A percentile compares a stretch with the other conserved stretches of the same genome.
Evolutionary conservation across 2,888 invertebrate species (phyloP).

Genomic region (Synergus laeviventris): DNA sequence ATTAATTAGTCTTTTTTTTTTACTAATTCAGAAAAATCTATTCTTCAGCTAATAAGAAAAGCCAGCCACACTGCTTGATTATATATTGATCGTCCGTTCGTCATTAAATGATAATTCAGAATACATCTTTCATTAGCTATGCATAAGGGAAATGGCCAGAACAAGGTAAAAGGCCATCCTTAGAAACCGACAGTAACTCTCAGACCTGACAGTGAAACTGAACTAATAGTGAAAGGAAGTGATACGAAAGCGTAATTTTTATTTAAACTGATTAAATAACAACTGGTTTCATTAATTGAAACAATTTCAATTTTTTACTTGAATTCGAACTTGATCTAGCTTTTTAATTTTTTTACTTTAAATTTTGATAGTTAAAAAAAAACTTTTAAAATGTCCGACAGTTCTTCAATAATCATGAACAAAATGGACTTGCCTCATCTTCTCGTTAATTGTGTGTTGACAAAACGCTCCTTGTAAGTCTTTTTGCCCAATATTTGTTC

Average conservation of each 20-base stretch:
- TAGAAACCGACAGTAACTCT: constrained; percentile 26
- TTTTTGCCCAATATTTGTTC: background rate
- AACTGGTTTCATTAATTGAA: background rate
- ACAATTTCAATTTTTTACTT: background rate
- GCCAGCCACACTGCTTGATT: background rate
- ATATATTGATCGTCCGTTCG: background rate
- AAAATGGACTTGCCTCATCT: constrained; percentile 22
- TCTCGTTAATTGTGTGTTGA: constrained; percentile 20
- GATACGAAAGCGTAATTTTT: background rate
- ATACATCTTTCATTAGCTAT: constrained; percentile 26
- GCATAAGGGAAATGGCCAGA: constrained; percentile 21
- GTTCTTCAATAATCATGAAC: background rate
- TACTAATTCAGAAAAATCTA: background rate
- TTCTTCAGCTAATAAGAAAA: background rate
- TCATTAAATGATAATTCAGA: constrained; percentile 13
- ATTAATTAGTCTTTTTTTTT: no score
- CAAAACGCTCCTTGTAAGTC: constrained; percentile 22
- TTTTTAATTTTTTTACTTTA: background rate
- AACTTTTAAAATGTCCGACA: background rate
- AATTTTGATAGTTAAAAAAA: no score
- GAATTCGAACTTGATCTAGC: background rate
- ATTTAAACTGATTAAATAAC: background rate
- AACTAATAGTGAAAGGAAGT: constrained; percentile 12
- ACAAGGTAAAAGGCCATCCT: constrained; percentile 4
- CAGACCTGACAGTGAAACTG: constrained; percentile 28